These are phyloP conservation scores for Adelognathus sp. DNA, from an alignment of 2,888 invertebrate genomes.

Conservation along the genomic window DNA sequence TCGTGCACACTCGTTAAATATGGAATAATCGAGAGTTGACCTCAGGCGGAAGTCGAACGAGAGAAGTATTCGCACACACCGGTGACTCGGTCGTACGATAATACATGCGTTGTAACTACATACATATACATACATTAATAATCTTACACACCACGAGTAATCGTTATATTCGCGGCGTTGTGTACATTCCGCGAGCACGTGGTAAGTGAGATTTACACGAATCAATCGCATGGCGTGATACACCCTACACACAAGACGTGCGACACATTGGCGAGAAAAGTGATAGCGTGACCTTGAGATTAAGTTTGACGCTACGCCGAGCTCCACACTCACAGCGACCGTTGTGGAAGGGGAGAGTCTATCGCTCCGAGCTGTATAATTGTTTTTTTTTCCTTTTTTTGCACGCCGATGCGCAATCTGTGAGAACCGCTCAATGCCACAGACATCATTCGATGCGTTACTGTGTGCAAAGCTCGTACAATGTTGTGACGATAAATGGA, in stretches of 20 bases:
- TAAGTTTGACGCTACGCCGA: not conserved
- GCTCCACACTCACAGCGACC: not conserved
- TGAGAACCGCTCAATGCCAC: not conserved
- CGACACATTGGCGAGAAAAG: slow-evolving; percentile 31
- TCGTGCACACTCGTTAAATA: no score
- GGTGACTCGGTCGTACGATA: slow-evolving; percentile 3
- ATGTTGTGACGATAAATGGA: not conserved
- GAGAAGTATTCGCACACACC: slow-evolving; percentile 17
- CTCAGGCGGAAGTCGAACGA: slow-evolving; percentile 14
- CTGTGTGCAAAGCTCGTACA: not conserved
- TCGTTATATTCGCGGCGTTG: not conserved
- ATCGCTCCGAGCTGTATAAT: not conserved
- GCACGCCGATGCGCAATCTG: not conserved
- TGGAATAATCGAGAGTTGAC: not conserved
- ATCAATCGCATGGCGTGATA: slow-evolving; percentile 41
- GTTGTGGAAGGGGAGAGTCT: not conserved
- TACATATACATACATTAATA: not conserved
- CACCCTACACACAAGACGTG: slow-evolving; percentile 27
- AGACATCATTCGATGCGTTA: not conserved
- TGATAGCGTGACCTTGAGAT: slow-evolving; percentile 31
- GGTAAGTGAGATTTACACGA: not conserved
- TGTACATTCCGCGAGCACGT: slow-evolving; percentile 1
- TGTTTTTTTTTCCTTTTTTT: not conserved
- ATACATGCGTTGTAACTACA: not conserved
- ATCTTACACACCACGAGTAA: not conserved